phyloP scores from a whole-genome alignment of 2,797 vertebrate genomes.

The Holocentrus rufus region DNA sequence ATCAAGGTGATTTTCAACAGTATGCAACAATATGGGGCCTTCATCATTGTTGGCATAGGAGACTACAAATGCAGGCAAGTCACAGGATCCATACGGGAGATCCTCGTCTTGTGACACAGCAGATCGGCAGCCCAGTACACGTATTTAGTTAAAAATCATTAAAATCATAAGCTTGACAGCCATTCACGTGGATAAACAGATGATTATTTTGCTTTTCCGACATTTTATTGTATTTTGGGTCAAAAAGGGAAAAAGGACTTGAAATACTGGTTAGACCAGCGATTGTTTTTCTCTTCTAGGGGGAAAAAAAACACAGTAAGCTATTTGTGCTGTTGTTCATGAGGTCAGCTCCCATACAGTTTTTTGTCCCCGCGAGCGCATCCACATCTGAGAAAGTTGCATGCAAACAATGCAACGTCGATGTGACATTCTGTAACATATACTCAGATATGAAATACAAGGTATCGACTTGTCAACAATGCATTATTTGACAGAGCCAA shows the following conservation, averaged over 20 bases:
- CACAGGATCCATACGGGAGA: not conserved
- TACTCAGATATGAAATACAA: not conserved
- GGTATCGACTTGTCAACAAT: slow-evolving; percentile 10
- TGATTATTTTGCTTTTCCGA: not conserved
- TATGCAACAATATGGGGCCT: slow-evolving; percentile 3
- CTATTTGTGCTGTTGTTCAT: slow-evolving; percentile 30
- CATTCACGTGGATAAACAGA: not conserved
- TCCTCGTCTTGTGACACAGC: slow-evolving; percentile 40
- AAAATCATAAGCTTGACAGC: not conserved
- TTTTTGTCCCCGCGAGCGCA: slow-evolving; percentile 15
- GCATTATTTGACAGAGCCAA: slow-evolving; percentile 20
- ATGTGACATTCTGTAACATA: not conserved
- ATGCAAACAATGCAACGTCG: slow-evolving; percentile 8
- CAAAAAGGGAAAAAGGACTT: not conserved
- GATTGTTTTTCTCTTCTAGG: slow-evolving; percentile 20
- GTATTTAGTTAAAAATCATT: not conserved
- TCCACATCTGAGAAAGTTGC: slow-evolving; percentile 51
- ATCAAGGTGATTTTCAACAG: not conserved
- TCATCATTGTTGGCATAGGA: slow-evolving; percentile 11
- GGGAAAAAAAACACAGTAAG: not conserved
- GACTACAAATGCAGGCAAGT: not conserved
- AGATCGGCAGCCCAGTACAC: not conserved
- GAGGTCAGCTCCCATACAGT: slow-evolving; percentile 18
- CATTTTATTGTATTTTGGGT: not conserved
- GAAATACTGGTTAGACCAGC: slow-evolving; percentile 8